Evolutionary conservation across 2,888 invertebrate species (phyloP), one percentile per base, ranked within the genome.

Genomic region (Dryococelus australis): DNA sequence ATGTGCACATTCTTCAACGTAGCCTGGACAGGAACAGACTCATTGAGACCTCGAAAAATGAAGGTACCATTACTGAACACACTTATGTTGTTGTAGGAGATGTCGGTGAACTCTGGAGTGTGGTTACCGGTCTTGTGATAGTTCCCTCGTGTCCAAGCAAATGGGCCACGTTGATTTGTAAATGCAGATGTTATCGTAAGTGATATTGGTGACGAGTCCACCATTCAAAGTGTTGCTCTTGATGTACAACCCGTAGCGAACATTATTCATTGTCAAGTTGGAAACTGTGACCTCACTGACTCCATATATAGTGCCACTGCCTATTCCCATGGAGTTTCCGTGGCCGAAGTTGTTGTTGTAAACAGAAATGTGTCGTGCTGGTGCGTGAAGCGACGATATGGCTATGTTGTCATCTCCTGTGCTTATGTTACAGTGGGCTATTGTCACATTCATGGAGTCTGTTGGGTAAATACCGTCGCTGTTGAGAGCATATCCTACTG

Each of bases 151-250:
- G 20, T 20, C n/a, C 65, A 65, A n/a, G n/a, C 12, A 12, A 1
- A 65, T 65, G 24, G 65, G 65, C 65, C 65, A 65, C 0, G 65
- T 8, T 3, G 65, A 65, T 16, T 65, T 20, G n/a, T 65, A 65
- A n/a, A 5, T 1, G 65, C 65, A 65, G 65, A 65, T 20, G 20
- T 65, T 65, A 9, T 65, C n/a, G 65, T 65, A 65, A 20, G 10
- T 65, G 65, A 65, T n/a, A n/a, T 65, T 65, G 20, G 65, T n/a
- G 2, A 65, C 65, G 8, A 65, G 65, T 65, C 65, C 65, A 9
- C 65, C 65, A 20, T 65, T 65, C 65, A 65, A 65, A 65, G 65
- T 65, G 65, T 65, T n/a, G 65, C 65, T 65, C 65, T 65, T 65
- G 20, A 65, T 65, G 65, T 65, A 65, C 24, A 65, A 20, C 16